Evolutionary conservation across 2,888 invertebrate genomes (phyloP).

Genomic region (Aspidiotus rigidus): DNA sequence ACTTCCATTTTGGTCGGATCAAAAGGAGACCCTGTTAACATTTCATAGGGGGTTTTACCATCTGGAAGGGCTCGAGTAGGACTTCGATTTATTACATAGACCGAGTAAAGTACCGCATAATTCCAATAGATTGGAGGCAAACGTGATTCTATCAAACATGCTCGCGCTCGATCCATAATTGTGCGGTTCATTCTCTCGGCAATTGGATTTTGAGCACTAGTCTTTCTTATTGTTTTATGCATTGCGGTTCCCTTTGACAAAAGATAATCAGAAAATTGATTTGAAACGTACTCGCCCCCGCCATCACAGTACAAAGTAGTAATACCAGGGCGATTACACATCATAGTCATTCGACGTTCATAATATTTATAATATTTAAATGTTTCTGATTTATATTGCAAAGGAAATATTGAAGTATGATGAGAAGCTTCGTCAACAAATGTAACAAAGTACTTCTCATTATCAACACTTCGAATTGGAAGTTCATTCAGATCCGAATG

Average conservation of each 20-base stretch:
- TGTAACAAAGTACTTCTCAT: constrained; percentile 39
- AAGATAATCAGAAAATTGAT: constrained; percentile 37
- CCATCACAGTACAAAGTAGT: constrained; percentile 39
- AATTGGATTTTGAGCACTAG: constrained; percentile 41
- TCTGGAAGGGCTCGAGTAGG: constrained; percentile 16
- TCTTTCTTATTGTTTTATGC: constrained; percentile 39
- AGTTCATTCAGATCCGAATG: background rate
- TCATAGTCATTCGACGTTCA: constrained; percentile 36
- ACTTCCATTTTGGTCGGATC: background rate
- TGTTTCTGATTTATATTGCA: constrained; percentile 40
- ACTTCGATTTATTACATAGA: constrained; percentile 28
- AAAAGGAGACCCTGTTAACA: background rate
- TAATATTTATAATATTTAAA: constrained; percentile 38
- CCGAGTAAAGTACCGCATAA: background rate
- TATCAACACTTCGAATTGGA: constrained; percentile 7
- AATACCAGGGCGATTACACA: constrained; percentile 39
- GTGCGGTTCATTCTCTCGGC: constrained; percentile 25
- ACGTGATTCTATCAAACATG: background rate
- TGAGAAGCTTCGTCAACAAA: constrained; percentile 41
- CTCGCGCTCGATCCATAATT: background rate
- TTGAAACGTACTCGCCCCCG: constrained; percentile 37
- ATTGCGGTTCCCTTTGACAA: constrained; percentile 39
- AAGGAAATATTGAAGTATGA: constrained; percentile 39
- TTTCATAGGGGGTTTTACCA: constrained; percentile 1
- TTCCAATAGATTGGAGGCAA: background rate